A percentile compares a stretch with the other conserved stretches of the same genome.
Evolutionary conservation across 2,888 invertebrate genomes (phyloP).

Genomic region (Scelioninae gen. 1): DNA sequence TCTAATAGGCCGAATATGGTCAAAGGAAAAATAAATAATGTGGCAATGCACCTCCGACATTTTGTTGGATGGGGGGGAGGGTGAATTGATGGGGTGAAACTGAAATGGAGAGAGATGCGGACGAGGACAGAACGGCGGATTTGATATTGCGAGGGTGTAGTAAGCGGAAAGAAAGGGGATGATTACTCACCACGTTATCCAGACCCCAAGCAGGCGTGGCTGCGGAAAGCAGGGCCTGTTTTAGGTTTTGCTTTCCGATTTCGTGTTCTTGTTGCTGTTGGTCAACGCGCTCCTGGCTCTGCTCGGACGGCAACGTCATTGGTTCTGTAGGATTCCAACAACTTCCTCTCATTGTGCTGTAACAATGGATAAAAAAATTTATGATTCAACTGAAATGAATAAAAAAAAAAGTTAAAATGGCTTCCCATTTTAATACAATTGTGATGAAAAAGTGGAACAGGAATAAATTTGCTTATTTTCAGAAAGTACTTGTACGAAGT

Average conservation of each 20-base stretch:
- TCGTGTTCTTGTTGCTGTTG: too few species aligned
- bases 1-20: too few species aligned
- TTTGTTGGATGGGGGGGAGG: slow-evolving; percentile 23
- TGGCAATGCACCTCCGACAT: slow-evolving; percentile 48
- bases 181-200: slow-evolving; percentile 64
- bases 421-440: too few species aligned
- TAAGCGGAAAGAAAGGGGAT: slow-evolving; percentile 16
- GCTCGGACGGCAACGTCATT: slow-evolving; percentile 41
- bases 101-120: not conserved
- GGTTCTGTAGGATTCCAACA: slow-evolving; percentile 63
- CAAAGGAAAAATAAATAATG: too few species aligned
- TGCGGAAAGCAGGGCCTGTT: slow-evolving; percentile 57
- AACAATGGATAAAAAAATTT: slow-evolving; percentile 2
- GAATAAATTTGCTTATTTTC: too few species aligned
- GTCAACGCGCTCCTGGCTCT: slow-evolving; percentile 39
- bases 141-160: slow-evolving; percentile 38
- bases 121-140: slow-evolving; percentile 3
- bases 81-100: slow-evolving; percentile 10
- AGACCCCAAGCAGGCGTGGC: slow-evolving; percentile 70
- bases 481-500: too few species aligned
- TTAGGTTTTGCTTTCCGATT: slow-evolving; percentile 33
- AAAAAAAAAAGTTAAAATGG: too few species aligned
- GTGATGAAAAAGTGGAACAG: too few species aligned
- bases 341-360: slow-evolving; percentile 56
- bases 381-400: too few species aligned